phyloP scores from a whole-genome alignment of 2,888 invertebrate species.

The Rhorus exstirpatorius region DNA sequence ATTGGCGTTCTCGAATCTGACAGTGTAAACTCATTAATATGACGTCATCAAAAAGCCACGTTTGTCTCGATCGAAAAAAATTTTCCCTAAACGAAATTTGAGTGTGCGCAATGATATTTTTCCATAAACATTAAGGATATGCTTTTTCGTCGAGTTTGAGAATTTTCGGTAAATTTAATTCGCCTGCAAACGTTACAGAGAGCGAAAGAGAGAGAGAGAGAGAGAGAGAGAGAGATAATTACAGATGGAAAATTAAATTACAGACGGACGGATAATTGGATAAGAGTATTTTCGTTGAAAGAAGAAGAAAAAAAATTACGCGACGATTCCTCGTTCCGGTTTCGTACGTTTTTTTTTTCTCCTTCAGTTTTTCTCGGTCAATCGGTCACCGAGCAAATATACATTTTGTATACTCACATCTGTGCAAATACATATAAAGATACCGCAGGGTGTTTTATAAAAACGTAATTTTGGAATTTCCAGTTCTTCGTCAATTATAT shows the following conservation, averaged over 20 bases:
- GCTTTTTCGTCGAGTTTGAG: neutral
- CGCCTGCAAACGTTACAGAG: too few species aligned
- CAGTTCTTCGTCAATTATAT: too few species aligned
- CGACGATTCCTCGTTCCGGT: conserved; percentile 26
- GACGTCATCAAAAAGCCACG: too few species aligned
- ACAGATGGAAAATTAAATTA: conserved; percentile 23
- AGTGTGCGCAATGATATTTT: conserved; percentile 3
- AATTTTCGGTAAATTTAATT: conserved; percentile 20
- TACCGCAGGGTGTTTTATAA: too few species aligned
- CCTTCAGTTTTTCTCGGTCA: conserved; percentile 29
- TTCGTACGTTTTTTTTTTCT: conserved; percentile 9
- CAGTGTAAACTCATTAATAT: too few species aligned
- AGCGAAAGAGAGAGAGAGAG: too few species aligned
- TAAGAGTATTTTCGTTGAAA: conserved; percentile 31
- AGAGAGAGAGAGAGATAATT: too few species aligned
- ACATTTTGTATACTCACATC: conserved; percentile 3
- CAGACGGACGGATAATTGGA: conserved; percentile 29
- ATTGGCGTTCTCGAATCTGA: too few species aligned
- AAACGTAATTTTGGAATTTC: too few species aligned
- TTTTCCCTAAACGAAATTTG: neutral
- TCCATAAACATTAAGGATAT: neutral
- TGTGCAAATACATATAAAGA: conserved; percentile 6
- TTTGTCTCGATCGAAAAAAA: neutral
- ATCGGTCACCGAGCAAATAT: conserved; percentile 51
- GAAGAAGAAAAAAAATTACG: conserved; percentile 27